Evolutionary conservation across 2,888 invertebrate species (phyloP), one percentile per base, ranked within the genome.

Genomic region (Brachycybe producta): DNA sequence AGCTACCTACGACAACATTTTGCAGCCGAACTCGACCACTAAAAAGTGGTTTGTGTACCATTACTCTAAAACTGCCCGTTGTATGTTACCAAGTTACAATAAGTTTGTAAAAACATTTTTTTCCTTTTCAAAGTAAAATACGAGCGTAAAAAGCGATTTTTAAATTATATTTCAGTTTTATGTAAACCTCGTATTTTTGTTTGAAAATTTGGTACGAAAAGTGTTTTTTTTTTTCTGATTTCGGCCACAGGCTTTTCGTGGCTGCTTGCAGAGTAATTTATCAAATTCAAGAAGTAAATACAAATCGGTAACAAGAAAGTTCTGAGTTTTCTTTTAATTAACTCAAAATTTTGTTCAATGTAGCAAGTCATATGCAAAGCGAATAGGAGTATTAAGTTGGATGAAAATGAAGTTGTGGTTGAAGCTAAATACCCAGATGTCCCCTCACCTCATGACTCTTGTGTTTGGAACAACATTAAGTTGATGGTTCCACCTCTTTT

Each of bases 381-480:
- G 27, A 17, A 27, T 3, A 23, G 15, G 27, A 26, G 40, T 15
- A 40, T n/a, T 17, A 40, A 40, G 27, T 26, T 24, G 2, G 40
- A 40, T 27, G 40, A 40, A 43, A 43, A 43, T 13, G 19, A n/a
- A 7, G 19, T 43, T 21, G 30, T 43, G 19, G 30, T 27, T 28
- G 28, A 27, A 19, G 19, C 28, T 28, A 11, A 27, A 5, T 27
- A 27, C 17, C 5, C 28, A 13, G n/a, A 43, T 17, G 21, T 19
- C 21, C n/a, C 30, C 30, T 43, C 43, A 5, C 28, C 28, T 1
- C 28, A 43, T 2, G 27, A 43, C 27, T 28, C 21, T 26, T 43
- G 21, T 27, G 43, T 43, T 26, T 43, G 43, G 28, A 43, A 43
- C 27, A 28, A 43, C 19, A 19, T 13, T n/a, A 24, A 43, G 19